A percentile compares a stretch with the other conserved stretches of the same genome.
Evolutionary conservation across 2,888 invertebrate genomes (phyloP).

Genomic region (Ceratothoa steindachneri): DNA sequence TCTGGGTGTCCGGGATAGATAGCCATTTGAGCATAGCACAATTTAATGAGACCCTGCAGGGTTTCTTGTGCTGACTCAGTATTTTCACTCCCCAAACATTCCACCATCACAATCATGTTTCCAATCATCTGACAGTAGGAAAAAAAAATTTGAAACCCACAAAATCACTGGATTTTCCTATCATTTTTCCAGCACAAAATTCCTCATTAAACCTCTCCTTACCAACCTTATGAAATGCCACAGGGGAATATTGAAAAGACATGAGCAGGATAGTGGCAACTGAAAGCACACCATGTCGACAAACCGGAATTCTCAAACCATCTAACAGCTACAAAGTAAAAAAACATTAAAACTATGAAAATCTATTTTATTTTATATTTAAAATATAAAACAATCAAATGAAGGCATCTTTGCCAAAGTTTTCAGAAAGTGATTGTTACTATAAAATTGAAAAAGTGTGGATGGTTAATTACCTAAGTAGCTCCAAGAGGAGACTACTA

Average conservation of each 20-base stretch:
- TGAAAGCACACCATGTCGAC: conserved; percentile 35
- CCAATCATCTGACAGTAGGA: conserved; percentile 22
- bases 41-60: conserved; percentile 21
- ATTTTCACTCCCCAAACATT: conserved; percentile 26
- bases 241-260: conserved; percentile 53
- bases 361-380: no score
- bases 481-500: no score
- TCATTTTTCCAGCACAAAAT: neutral
- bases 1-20: conserved; percentile 32
- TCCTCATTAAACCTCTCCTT: neutral
- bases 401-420: no score
- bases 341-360: neutral
- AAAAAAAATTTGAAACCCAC: neutral
- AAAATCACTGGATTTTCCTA: neutral
- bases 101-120: conserved; percentile 22
- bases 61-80: conserved; percentile 20
- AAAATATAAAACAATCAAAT: no score
- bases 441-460: no score
- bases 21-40: conserved; percentile 27
- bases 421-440: no score
- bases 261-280: conserved; percentile 53
- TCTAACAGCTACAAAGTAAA: conserved; percentile 28
- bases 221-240: conserved; percentile 53
- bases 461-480: no score
- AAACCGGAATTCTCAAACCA: conserved; percentile 32